These are phyloP conservation scores for Chelidonichthys spinosus DNA, from an alignment of 2,797 vertebrate genomes.

Conservation along the genomic window DNA sequence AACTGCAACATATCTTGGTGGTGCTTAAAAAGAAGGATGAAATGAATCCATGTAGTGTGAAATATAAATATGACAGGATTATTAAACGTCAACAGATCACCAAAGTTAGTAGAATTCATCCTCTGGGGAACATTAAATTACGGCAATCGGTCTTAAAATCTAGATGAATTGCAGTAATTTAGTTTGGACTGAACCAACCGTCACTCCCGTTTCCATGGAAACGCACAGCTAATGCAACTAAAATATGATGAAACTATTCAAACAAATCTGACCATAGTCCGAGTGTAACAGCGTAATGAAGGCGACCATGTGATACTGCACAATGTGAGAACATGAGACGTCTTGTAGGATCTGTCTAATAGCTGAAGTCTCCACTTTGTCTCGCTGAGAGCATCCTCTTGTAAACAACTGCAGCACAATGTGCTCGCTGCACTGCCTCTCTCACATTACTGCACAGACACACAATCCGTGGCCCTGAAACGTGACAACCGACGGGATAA, in stretches of 20 bases:
- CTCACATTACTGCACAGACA: constrained; percentile 27
- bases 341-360: constrained; percentile 26
- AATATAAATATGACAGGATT: neutral
- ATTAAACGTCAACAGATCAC: neutral
- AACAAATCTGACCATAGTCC: neutral
- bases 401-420: constrained; percentile 5
- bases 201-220: neutral
- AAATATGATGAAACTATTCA: neutral
- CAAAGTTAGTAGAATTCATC: neutral
- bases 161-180: neutral
- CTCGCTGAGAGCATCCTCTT: constrained; percentile 25
- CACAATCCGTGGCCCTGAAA: constrained; percentile 21
- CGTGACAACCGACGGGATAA: constrained; percentile 2
- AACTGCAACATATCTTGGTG: neutral
- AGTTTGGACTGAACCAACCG: neutral
- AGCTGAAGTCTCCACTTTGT: constrained; percentile 20
- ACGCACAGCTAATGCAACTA: no score
- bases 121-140: neutral
- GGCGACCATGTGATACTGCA: neutral
- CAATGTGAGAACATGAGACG: neutral
- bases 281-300: neutral
- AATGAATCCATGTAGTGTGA: no score
- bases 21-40: neutral
- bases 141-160: neutral
- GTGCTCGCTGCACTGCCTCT: constrained; percentile 14